A percentile compares a stretch with the other conserved stretches of the same genome.
These are phyloP conservation scores for Periophthalmodon schlosseri DNA, from an alignment of 2,113 vertebrate genomes.

Conservation along the genomic window DNA sequence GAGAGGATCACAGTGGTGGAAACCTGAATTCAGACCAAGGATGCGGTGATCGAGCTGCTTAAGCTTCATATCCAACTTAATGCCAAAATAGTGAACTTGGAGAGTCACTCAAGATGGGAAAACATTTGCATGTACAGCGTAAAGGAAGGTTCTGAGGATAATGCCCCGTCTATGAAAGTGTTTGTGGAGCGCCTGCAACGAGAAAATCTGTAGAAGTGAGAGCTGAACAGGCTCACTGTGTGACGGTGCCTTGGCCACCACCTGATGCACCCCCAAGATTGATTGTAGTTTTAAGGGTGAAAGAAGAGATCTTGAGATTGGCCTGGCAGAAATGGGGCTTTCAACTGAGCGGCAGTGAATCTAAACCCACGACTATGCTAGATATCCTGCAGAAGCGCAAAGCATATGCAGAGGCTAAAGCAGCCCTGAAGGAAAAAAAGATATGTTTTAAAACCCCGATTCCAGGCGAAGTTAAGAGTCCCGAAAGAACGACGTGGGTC, in stretches of 20 bases:
- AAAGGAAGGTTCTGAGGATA: not conserved
- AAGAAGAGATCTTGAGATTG: not conserved
- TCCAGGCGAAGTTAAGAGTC: not conserved
- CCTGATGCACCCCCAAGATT: not conserved
- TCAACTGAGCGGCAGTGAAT: not conserved
- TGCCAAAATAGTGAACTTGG: not conserved
- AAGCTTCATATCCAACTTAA: not conserved
- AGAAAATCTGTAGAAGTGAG: not conserved
- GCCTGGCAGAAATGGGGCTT: not conserved
- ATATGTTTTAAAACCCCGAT: not conserved
- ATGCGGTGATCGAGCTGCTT: not conserved
- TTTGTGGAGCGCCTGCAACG: not conserved
- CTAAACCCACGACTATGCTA: not conserved
- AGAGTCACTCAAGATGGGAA: not conserved
- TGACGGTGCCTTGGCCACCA: not conserved
- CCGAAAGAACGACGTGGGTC: not conserved
- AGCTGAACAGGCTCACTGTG: not conserved
- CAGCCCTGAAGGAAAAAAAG: not conserved
- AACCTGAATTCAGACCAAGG: not conserved
- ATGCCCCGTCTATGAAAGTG: not conserved
- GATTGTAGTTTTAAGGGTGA: not conserved
- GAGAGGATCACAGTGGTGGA: not conserved
- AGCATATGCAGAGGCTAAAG: not conserved
- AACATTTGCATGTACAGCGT: not conserved
- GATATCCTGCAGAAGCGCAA: not conserved